A percentile compares a stretch with the other conserved stretches of the same genome.
phyloP scores from a whole-genome alignment of 2,888 invertebrate genomes.

The Ochlodes sylvanus region DNA sequence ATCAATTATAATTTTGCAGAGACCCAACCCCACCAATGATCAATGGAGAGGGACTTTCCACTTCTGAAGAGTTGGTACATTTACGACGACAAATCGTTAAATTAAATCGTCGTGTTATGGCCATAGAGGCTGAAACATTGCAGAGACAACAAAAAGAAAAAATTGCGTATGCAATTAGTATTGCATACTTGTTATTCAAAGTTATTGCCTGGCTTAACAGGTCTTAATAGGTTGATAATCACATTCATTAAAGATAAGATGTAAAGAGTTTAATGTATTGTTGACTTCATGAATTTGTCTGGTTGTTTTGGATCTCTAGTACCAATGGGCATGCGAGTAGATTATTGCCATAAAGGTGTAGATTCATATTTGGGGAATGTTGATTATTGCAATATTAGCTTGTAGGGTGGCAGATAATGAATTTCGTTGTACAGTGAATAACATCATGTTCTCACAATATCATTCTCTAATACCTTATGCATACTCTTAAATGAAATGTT shows the following conservation, averaged over 20 bases:
- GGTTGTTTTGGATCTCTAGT: constrained; percentile 33
- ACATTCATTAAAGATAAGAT: constrained; percentile 67
- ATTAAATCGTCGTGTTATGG: constrained; percentile 93
- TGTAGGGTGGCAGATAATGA: constrained; percentile 52
- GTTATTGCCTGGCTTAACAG: constrained; percentile 91
- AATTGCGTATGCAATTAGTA: constrained; percentile 92
- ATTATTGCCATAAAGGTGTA: constrained; percentile 39
- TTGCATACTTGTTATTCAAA: constrained; percentile 94
- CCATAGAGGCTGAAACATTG: constrained; percentile 93
- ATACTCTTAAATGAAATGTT: constrained; percentile 64
- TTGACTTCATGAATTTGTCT: constrained; percentile 66
- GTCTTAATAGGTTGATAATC: constrained; percentile 64
- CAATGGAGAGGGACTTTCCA: constrained; percentile 87
- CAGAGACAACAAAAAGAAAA: constrained; percentile 95
- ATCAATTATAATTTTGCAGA: constrained; percentile 62
- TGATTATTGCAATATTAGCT: constrained; percentile 25
- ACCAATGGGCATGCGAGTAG: constrained; percentile 35
- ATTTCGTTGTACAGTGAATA: constrained; percentile 68
- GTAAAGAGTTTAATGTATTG: constrained; percentile 65
- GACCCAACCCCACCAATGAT: constrained; percentile 89
- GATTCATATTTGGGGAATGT: constrained; percentile 25
- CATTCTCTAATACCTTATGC: constrained; percentile 39
- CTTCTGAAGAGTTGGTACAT: constrained; percentile 92
- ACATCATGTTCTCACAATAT: constrained; percentile 52
- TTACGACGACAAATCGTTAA: constrained; percentile 94